phyloP scores from a whole-genome alignment of 2,888 invertebrate species.

The Cantharis lateralis region DNA sequence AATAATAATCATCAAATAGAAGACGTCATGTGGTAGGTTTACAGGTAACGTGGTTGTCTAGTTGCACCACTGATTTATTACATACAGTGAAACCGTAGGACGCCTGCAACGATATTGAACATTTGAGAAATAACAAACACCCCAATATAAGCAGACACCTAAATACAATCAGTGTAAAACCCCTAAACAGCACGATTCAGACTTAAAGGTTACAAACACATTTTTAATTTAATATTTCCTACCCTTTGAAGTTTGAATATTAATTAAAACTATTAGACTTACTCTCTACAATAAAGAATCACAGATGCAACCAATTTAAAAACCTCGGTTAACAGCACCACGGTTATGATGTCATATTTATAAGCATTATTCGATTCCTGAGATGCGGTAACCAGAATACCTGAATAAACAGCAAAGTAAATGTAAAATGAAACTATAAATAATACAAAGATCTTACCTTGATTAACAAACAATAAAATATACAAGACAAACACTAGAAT shows the following conservation, averaged over 20 bases:
- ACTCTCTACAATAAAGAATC: slow-evolving; percentile 73
- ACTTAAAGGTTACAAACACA: no score
- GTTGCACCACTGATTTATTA: no score
- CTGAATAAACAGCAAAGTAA: slow-evolving; percentile 59
- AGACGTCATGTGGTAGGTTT: no score
- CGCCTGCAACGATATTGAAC: background rate
- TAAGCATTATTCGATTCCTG: slow-evolving; percentile 81
- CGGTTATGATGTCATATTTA: slow-evolving; percentile 85
- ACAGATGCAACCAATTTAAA: slow-evolving; percentile 79
- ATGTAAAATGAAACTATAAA: background rate
- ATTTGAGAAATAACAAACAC: background rate
- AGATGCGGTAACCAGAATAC: slow-evolving; percentile 89
- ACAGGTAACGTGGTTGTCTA: no score
- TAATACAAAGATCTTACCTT: slow-evolving; percentile 64
- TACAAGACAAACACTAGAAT: slow-evolving; percentile 82
- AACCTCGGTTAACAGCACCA: slow-evolving; percentile 86
- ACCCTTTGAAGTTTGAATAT: background rate
- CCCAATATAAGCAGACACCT: no score
- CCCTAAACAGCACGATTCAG: no score
- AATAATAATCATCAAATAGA: no score
- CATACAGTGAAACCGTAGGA: no score
- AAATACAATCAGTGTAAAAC: no score
- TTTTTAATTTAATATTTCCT: no score
- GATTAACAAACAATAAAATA: slow-evolving; percentile 87
- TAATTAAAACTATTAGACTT: slow-evolving; percentile 46